Base-by-base conservation (phyloP, 2,888 invertebrate genomes). In the Thecophora atra region DNA sequence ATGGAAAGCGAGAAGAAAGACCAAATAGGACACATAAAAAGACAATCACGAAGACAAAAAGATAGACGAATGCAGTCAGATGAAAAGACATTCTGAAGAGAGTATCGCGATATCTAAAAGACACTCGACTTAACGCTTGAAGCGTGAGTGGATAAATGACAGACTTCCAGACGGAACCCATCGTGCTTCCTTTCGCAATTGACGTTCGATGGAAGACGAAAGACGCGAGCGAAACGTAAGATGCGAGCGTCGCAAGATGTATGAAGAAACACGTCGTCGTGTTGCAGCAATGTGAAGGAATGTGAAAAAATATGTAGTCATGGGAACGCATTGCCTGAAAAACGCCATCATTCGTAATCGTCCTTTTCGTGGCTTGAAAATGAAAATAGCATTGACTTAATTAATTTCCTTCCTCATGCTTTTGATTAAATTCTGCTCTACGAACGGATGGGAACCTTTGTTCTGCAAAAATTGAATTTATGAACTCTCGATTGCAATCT, bases 391-490 rank as follows among this genome's bases (percentile, higher is more conserved):
- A 47, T 17, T 47, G 47, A 37, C 42, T 63, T 7, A n/a, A 63
- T 42, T 19, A 19, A 21, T 63, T 42, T n/a, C 19, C 42, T 37
- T 63, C 19, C 19, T 63, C 21, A 42, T 63, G 42, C 21, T 63
- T 4, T 42, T 2, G 8, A 37, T 30, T 5, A 60, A 60, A 60
- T 60, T 26, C 26, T 60, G 30, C n/a, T 60, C 13, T 26, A 37
- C 37, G 37, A 11, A 37, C 37, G 37, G 11, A 37, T 37, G 7
- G 37, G 37, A 37, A 8, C 37, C 11, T 6, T 8, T 37, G 37
- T 37, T 15, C 63, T 17, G 63, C 42, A n/a, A 19, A 42, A 44
- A 63, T 63, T 37, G 28, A 44, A 44, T 63, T 63, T 44, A 19
- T 21, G 37, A 37, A 3, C 17, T 60, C 19, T 17, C 28, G 15